phyloP scores from a whole-genome alignment of 2,113 vertebrate genomes.

The Cebidichthys violaceus region DNA sequence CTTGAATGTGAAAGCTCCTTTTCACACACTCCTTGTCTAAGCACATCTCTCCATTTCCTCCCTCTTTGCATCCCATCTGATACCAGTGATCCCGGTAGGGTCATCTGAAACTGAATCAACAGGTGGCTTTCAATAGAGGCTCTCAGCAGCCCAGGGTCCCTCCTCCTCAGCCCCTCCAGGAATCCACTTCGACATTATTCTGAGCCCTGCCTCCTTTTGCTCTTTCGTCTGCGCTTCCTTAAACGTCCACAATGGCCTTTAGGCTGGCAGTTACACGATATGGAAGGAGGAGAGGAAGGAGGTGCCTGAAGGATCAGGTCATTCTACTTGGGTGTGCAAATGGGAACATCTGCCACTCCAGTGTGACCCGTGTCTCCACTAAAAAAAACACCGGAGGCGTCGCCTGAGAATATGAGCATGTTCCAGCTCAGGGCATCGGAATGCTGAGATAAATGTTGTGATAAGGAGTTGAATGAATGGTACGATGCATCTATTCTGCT shows the following conservation, averaged over 20 bases:
- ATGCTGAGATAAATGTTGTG: constrained; percentile 82
- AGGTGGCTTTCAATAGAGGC: constrained; percentile 76
- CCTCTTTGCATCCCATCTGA: constrained; percentile 63
- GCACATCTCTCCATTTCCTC: constrained; percentile 51
- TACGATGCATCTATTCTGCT: constrained; percentile 50
- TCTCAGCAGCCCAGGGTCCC: constrained; percentile 47
- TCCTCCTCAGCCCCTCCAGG: constrained; percentile 38
- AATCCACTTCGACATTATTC: constrained; percentile 62
- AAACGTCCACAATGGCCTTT: constrained; percentile 61
- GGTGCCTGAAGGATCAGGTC: constrained; percentile 74
- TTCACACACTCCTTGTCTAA: constrained; percentile 26
- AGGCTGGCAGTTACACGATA: constrained; percentile 68
- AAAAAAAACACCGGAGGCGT: constrained; percentile 67
- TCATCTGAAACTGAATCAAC: constrained; percentile 81
- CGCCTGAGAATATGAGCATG: constrained; percentile 73
- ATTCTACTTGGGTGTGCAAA: constrained; percentile 80
- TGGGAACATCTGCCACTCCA: constrained; percentile 78
- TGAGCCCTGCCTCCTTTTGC: constrained; percentile 44
- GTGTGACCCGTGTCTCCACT: constrained; percentile 73
- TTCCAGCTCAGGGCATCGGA: constrained; percentile 82
- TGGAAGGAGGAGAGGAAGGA: constrained; percentile 63
- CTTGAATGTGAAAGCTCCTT: background rate
- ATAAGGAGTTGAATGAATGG: constrained; percentile 73
- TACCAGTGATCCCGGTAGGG: constrained; percentile 63
- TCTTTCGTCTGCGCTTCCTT: constrained; percentile 62